Evolutionary conservation across 2,113 vertebrate species (phyloP).

Genomic region (Nycticorax nycticorax): DNA sequence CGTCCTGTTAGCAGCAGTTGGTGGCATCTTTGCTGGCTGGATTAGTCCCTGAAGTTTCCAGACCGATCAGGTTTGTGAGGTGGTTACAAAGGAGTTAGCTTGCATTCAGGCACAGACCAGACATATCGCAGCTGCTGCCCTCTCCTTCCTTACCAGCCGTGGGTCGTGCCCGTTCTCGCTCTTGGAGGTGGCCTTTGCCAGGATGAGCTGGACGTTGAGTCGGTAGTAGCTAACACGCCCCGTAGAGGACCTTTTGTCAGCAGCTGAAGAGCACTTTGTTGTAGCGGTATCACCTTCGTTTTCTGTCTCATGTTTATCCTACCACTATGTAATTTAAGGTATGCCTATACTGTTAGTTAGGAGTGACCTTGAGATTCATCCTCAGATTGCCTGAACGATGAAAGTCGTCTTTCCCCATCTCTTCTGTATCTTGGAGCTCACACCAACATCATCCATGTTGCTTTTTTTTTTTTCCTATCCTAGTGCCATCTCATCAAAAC

Average conservation of each 20-base stretch:
- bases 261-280: not conserved
- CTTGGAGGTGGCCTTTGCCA: not conserved
- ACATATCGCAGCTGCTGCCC: rapidly evolving
- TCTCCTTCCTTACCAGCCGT: not conserved
- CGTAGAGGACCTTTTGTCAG: not conserved
- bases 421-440: not conserved
- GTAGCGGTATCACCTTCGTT: not conserved
- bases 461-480: not conserved
- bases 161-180: not conserved
- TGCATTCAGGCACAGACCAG: not conserved
- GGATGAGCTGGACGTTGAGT: not conserved
- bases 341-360: not conserved
- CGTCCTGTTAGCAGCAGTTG: too few relatives aligned
- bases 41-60: not conserved
- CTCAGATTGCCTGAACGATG: not conserved
- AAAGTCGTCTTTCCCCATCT: not conserved
- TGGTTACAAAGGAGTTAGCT: not conserved
- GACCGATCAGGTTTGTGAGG: not conserved
- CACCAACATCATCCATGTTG: rapidly evolving
- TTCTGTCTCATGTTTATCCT: not conserved
- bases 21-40: not conserved
- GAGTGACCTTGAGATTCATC: not conserved
- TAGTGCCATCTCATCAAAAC: not conserved
- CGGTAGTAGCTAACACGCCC: rapidly evolving
- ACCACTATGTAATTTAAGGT: not conserved